These are phyloP conservation scores for Ochropacha duplaris DNA, from an alignment of 2,888 invertebrate species.

Conservation along the genomic window DNA sequence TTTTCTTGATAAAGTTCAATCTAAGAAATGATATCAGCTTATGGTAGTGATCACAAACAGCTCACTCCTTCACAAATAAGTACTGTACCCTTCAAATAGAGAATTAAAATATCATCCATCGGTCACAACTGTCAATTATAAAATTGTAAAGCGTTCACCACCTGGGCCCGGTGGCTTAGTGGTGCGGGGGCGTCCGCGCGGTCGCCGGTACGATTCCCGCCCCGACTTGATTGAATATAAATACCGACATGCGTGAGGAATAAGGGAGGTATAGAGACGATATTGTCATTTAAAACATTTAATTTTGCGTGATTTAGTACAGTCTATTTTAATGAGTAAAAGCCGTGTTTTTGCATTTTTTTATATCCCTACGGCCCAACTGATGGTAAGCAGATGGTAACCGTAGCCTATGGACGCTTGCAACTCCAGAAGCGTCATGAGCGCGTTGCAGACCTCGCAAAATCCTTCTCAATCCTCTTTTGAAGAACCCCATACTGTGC, in stretches of 20 bases:
- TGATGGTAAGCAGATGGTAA: too few relatives aligned
- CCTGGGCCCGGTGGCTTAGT: slow-evolving; percentile 51
- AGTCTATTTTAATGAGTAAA: too few relatives aligned
- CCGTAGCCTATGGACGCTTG: too few relatives aligned
- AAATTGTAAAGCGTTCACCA: slow-evolving; percentile 49
- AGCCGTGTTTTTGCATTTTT: too few relatives aligned
- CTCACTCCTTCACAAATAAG: background rate
- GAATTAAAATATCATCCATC: slow-evolving; percentile 6
- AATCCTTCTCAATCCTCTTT: too few relatives aligned
- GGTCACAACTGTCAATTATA: slow-evolving; percentile 52
- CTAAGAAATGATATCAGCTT: too few relatives aligned
- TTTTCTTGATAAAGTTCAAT: too few relatives aligned
- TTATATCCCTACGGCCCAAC: too few relatives aligned
- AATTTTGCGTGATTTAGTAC: background rate
- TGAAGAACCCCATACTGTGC: too few relatives aligned
- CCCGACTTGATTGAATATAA: slow-evolving; percentile 65
- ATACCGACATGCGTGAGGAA: slow-evolving; percentile 54
- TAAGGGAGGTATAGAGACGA: slow-evolving; percentile 42
- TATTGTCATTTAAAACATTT: background rate
- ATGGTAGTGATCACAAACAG: too few relatives aligned
- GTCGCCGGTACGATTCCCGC: slow-evolving; percentile 59
- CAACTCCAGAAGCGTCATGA: too few relatives aligned
- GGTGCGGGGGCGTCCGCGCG: slow-evolving; percentile 26
- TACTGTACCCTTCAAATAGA: background rate
- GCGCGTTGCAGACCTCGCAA: too few relatives aligned